Base-by-base conservation (phyloP, 2,797 vertebrate genomes). In the Hephaestus fuliginosus region DNA sequence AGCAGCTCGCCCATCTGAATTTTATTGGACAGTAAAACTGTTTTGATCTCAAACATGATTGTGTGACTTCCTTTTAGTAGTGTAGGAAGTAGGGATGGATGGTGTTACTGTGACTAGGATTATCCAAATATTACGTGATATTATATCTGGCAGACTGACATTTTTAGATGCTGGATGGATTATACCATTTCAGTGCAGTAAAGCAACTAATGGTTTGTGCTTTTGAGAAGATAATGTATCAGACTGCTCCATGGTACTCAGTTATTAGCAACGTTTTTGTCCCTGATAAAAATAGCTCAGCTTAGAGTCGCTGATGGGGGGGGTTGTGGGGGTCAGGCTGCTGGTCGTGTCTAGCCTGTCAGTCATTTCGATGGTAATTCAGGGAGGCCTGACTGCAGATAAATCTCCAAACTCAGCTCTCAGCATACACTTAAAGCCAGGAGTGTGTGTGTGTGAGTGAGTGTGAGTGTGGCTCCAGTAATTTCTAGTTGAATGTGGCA, bases 391-490 rank as follows among this genome's bases (percentile, higher is more conserved):
- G 74, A 61, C 51, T 58, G 36, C 75, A 71, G 70, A 57, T 15
- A 81, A 61, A 80, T 75, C 62, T 77, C 65, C 22, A 68, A 73
- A 63, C 48, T 78, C 72, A 81, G 76, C 85, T 63, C 71, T 72
- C 39, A 60, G 52, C 28, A 46, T 41, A 48, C 44, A 49, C 36
- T 56, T 65, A 55, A 11, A 30, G 58, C 75, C 70, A 48, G 33
- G 0, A 0, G 39, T 15, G 55, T 49, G 15, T 41, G 48, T 56
- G 28, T 17, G 2, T 51, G 18, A 62, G 22, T 15, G 28, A n/a
- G 25, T 55, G 33, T 39, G 36, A 25, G 60, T 28, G 49, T 33
- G 18, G 18, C 20, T 51, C 8, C 46, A 52, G 33, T 76, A 3
- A 41, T 60, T 72, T 71, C 64, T 28, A 49, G 25, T 58, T 46